Evolutionary conservation across 2,113 vertebrate genomes (phyloP).

Genomic region (Laterallus jamaicensis): DNA sequence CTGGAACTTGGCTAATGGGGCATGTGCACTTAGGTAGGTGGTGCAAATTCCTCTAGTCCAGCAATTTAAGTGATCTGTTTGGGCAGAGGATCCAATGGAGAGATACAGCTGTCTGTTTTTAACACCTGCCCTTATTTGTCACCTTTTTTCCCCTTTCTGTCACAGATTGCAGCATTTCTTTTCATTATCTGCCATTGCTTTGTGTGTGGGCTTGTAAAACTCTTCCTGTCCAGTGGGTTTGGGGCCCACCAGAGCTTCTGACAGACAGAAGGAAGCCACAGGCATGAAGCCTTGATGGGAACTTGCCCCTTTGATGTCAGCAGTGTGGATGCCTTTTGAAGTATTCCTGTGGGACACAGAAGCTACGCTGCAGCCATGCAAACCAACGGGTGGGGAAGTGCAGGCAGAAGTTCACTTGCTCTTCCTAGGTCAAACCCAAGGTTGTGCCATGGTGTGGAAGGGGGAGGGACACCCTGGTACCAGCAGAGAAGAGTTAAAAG

Average conservation of each 20-base stretch:
- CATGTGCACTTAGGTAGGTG: not conserved
- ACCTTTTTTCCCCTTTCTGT: not conserved
- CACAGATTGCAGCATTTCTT: not conserved
- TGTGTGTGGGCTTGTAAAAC: not conserved
- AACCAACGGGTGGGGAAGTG: not conserved
- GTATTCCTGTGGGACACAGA: not conserved
- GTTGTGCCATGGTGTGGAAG: not conserved
- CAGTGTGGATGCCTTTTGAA: not conserved
- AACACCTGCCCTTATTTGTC: not conserved
- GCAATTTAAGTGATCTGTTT: not conserved
- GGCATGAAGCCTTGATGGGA: not conserved
- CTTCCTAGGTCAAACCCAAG: not conserved
- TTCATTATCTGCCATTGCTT: not conserved
- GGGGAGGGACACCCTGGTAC: not conserved
- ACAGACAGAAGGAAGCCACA: not conserved
- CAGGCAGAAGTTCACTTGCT: not conserved
- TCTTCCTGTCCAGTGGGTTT: not conserved
- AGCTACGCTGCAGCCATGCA: not conserved
- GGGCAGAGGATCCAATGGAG: not conserved
- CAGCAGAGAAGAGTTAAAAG: not conserved
- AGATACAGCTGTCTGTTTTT: not conserved
- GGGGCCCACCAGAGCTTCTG: not conserved
- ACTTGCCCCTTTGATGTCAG: not conserved
- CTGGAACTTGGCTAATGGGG: not conserved
- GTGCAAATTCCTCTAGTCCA: not conserved